A percentile compares a stretch with the other conserved stretches of the same genome.
Evolutionary conservation across 2,113 vertebrate genomes (phyloP).

Genomic region (Prinia subflava): DNA sequence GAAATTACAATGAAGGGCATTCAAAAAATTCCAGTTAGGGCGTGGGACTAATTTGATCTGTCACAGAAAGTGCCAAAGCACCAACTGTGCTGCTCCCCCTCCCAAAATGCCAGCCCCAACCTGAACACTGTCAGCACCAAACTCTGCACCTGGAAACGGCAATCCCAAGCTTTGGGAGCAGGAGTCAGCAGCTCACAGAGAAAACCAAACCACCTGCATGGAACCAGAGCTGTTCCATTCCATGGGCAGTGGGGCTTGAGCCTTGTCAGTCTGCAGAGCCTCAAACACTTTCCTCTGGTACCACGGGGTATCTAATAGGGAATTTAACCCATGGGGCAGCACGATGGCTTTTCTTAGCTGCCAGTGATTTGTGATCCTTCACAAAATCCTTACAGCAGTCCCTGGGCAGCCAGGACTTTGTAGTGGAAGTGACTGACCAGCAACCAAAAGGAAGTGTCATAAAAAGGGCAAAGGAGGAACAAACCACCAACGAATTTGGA

Average conservation of each 20-base stretch:
- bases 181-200: not conserved
- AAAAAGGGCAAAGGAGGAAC: not conserved
- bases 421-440: not conserved
- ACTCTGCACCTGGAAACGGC: not conserved
- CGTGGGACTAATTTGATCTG: rapidly evolving
- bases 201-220: not conserved
- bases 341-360: not conserved
- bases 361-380: not conserved
- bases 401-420: not conserved
- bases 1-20: not conserved
- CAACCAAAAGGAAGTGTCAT: not conserved
- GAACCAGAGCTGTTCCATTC: not conserved
- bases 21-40: not conserved
- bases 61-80: not conserved
- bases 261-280: not conserved
- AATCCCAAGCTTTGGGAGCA: not conserved
- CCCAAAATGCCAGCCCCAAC: not conserved
- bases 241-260: rapidly evolving
- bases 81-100: not conserved
- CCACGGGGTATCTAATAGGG: rapidly evolving
- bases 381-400: not conserved
- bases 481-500: not conserved
- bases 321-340: not conserved
- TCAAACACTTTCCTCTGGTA: not conserved
- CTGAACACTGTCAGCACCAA: not conserved